Base-by-base conservation (phyloP, 2,888 invertebrate species). In the Rhabditoides inermis region DNA sequence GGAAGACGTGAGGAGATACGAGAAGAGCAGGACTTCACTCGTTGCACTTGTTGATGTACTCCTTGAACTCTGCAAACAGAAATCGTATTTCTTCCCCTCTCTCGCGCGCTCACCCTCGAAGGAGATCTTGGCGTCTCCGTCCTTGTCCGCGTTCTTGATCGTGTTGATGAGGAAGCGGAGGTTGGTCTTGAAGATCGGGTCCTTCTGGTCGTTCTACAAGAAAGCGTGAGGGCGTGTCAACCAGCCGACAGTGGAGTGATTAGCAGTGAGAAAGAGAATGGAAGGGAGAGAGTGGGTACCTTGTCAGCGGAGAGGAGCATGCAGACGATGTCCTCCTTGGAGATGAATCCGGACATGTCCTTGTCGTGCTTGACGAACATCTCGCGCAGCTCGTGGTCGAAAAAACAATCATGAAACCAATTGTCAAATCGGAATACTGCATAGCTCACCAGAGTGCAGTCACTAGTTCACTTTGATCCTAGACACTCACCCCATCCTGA, bases 81-180 rank as follows among this genome's bases (percentile, higher is more conserved):
- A 25, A 39, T 28, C 28, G 10, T 32, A 3, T 44, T 3, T 25
- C 27, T 18, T 90, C 75, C 87, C 88, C 70, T 92, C 92, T 80
- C 39, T 10, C 39, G 39, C 20, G 20, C 39, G 20, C 6, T 20
- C 52, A 67, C 66, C 67, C 20, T 71, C 67, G 52, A 71, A 72
- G 25, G 58, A 69, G 42, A 72, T 71, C 58, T 69, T 69, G 28
- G 60, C 55, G 47, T 72, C 72, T 25, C 70, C 70, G 47, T 72
- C 68, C 51, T 69, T 64, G 52, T 72, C 72, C 7, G 72, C 72
- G 49, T 62, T 60, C 58, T 72, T 72, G 49, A 72, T 67, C 37
- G 65, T 57, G 40, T 66, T 63, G 55, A 72, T 71, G 27, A 72
- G 54, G 56, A 71, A 72, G 46, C 67, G 65, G 40, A 72, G 58